Evolutionary conservation across 2,797 vertebrate species (phyloP).

Genomic region (Aselliscus stoliczkanus): DNA sequence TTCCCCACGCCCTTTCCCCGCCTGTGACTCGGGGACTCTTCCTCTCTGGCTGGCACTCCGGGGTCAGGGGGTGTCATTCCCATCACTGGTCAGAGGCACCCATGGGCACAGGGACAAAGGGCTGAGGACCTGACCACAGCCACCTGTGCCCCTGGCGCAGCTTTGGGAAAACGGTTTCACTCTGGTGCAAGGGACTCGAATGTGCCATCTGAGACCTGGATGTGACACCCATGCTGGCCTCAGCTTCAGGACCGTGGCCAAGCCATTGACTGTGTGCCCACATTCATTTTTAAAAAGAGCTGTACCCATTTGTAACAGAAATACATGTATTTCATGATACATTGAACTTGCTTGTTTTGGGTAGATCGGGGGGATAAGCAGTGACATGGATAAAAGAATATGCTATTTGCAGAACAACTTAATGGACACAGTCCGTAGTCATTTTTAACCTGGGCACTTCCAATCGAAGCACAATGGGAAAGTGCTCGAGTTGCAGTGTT

Average conservation of each 20-base stretch:
- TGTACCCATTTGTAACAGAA: neutral
- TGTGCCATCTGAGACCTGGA: fast-evolving
- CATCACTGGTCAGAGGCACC: neutral
- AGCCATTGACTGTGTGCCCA: fast-evolving
- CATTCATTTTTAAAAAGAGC: too few species aligned
- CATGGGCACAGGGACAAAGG: neutral
- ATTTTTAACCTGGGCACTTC: neutral
- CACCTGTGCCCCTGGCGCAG: fast-evolving
- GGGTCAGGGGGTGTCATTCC: fast-evolving
- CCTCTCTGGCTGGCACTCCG: fast-evolving
- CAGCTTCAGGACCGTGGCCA: fast-evolving
- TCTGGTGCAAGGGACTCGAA: fast-evolving
- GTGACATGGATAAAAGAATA: neutral
- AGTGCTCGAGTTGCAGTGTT: fast-evolving
- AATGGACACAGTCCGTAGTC: fast-evolving
- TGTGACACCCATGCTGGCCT: fast-evolving
- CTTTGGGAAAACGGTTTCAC: fast-evolving
- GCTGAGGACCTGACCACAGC: too few species aligned
- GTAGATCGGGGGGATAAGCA: fast-evolving
- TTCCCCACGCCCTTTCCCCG: too few species aligned
- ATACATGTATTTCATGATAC: neutral
- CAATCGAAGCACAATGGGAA: fast-evolving
- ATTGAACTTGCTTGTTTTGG: neutral
- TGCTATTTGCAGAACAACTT: fast-evolving
- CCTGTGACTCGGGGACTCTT: too few species aligned